Evolutionary conservation across 2,888 invertebrate genomes (phyloP), one percentile per base, ranked within the genome.

Genomic region (Cryptosula pallasiana): DNA sequence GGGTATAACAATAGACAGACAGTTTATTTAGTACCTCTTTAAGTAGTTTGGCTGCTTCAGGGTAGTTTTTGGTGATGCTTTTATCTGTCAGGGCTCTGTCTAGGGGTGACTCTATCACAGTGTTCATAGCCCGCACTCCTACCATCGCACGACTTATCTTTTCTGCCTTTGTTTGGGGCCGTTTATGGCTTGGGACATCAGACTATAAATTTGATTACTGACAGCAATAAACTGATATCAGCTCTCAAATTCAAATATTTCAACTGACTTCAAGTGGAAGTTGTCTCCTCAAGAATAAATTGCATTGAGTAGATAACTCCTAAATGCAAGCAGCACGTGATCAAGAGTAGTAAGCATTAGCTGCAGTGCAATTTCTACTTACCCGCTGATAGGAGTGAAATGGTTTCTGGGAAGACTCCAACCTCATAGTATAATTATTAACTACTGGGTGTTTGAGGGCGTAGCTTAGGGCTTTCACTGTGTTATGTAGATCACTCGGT

Each of bases 391-490:
- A 79, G 20, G 81, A 80, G 63, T 76, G 76, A 16, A 81, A 80
- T 13, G 78, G 79, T 74, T 78, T 78, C 71, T 78, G 77, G 55
- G 80, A 77, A 35, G 75, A 76, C 71, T 80, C 78, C 27, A 83
- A 75, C 63, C 79, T 76, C 1, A 78, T 73, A 2, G 81, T 76
- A 58, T 81, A 81, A 35, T 81, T 71, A 75, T 80, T 82, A 2
- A 81, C 79, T n/a, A 82, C 75, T 58, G 80, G 78, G 75, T 83
- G 81, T 1, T 77, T 77, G 25, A 83, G 76, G 23, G 80, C 78
- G 72, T 81, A 80, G 73, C 80, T 80, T 74, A 83, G 73, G 1
- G 82, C 81, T 58, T 79, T 78, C 16, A 82, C 76, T 69, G 54
- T 55, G 2, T 25, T 54, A 23, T 32, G 55, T 29, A 45, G 9